phyloP scores from a whole-genome alignment of 2,113 vertebrate genomes.

The Scartelaos histophorus region DNA sequence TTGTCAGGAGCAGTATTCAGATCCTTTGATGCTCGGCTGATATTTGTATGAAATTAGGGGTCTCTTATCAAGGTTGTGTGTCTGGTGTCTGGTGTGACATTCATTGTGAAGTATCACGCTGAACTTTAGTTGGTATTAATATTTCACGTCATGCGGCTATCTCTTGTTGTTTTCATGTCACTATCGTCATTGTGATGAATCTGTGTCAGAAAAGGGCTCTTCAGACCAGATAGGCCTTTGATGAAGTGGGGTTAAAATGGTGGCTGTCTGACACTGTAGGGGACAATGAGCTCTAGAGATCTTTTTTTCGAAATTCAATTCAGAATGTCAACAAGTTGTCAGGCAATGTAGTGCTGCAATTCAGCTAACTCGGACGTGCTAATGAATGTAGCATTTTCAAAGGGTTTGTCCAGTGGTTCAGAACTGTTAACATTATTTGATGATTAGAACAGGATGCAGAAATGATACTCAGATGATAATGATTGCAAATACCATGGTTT shows the following conservation, averaged over 20 bases:
- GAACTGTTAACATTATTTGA: not conserved
- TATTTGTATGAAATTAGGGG: constrained; percentile 43
- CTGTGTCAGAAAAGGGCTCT: not conserved
- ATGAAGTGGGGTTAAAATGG: constrained; percentile 7
- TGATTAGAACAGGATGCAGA: not conserved
- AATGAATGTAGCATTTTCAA: not conserved
- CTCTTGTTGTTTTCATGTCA: constrained; percentile 14
- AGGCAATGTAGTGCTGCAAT: not conserved
- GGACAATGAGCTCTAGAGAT: not conserved
- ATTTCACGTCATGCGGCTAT: constrained; percentile 13
- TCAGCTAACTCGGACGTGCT: not conserved
- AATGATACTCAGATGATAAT: not conserved
- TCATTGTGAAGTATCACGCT: constrained; percentile 16
- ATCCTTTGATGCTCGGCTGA: constrained; percentile 8
- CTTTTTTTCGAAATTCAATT: not conserved
- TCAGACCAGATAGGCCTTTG: constrained; percentile 7
- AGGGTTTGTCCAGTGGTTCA: not conserved
- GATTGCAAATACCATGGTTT: not conserved
- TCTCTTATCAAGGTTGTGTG: constrained; percentile 34
- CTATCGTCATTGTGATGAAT: not conserved
- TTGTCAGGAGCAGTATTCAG: no score
- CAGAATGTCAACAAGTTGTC: not conserved
- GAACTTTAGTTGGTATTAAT: constrained; percentile 22
- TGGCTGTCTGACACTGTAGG: not conserved
- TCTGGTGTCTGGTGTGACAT: constrained; percentile 6